Base-by-base conservation (phyloP, 2,113 vertebrate genomes). In the Tragelaphus imberbis region DNA sequence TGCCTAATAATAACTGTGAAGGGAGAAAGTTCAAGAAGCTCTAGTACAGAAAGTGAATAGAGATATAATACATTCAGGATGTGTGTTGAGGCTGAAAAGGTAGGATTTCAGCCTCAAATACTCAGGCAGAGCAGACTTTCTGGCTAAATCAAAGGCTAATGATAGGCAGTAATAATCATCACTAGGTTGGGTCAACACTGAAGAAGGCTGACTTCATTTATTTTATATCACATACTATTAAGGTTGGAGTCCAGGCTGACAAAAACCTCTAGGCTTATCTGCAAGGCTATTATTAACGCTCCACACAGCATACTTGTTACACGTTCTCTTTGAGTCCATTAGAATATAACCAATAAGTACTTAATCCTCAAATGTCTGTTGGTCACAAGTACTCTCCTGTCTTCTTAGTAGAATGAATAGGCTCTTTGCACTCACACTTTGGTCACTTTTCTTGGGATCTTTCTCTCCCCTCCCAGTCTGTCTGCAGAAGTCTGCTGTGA, bases 361-460 rank as follows among this genome's bases (percentile, higher is more conserved):
- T 55, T 84, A 55, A 25, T 33, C 49, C 17, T 77, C 44, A 25
- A 10, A 27, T 44, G 61, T 33, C 53, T 82, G 65, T 56, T 89
- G 88, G 58, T 84, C n/a, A 55, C 2, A 63, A 85, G 61, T 49
- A 61, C 90, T 49, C 61, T 80, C n/a, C 36, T 90, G 49, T 87
- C 84, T 96, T 86, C n/a, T 89, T 65, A 79, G 53, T 82, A 15
- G 80, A 13, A 85, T 90, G 55, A 79, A 51, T 93, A 61, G 49
- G 7, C 61, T 58, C 19, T 71, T 84, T 55, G 23, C 65, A 88
- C 33, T 93, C 79, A 44, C 28, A 61, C 95, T 88, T 40, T 40
- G 68, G 61, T 84, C 7, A 2, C 44, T 95, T 97, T 98, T 93
- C 94, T 95, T 91, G 85, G 97, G 91, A 90, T 96, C 95, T 59